phyloP scores from a whole-genome alignment of 2,888 invertebrate species.

The Platycnemis pennipes region DNA sequence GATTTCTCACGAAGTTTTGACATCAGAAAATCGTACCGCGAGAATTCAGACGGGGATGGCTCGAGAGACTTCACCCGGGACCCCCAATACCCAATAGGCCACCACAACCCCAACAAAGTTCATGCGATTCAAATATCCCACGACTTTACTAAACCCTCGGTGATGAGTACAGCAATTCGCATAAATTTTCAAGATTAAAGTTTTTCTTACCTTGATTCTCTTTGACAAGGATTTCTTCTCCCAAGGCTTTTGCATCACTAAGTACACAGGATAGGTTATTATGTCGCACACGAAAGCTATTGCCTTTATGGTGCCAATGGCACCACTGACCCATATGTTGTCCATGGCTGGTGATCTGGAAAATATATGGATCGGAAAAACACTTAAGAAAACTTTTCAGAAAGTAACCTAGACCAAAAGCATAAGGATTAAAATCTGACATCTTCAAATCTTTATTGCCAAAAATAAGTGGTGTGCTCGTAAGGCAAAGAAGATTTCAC shows the following conservation, averaged over 20 bases:
- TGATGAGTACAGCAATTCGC: no score
- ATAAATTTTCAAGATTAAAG: no score
- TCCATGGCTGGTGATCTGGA: constrained; percentile 78
- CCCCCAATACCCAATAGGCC: no score
- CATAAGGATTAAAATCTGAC: no score
- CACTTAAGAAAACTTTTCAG: neutral
- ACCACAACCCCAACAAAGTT: no score
- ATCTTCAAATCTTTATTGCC: neutral
- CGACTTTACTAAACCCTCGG: no score
- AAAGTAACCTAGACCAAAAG: neutral
- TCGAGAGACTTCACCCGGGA: no score
- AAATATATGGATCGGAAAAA: neutral
- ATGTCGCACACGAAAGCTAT: constrained; percentile 93
- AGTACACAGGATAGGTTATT: constrained; percentile 94
- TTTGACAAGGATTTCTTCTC: constrained; percentile 88
- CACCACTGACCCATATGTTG: constrained; percentile 83
- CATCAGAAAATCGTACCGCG: no score
- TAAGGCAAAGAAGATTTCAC: neutral
- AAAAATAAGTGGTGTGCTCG: neutral
- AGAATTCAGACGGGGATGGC: no score
- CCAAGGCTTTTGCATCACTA: constrained; percentile 94
- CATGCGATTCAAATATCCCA: no score
- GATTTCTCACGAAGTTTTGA: no score
- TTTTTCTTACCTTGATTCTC: constrained; percentile 87
- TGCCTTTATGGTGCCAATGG: constrained; percentile 89